Evolutionary conservation across 2,113 vertebrate species (phyloP).

Genomic region (Galeopterus variegatus): DNA sequence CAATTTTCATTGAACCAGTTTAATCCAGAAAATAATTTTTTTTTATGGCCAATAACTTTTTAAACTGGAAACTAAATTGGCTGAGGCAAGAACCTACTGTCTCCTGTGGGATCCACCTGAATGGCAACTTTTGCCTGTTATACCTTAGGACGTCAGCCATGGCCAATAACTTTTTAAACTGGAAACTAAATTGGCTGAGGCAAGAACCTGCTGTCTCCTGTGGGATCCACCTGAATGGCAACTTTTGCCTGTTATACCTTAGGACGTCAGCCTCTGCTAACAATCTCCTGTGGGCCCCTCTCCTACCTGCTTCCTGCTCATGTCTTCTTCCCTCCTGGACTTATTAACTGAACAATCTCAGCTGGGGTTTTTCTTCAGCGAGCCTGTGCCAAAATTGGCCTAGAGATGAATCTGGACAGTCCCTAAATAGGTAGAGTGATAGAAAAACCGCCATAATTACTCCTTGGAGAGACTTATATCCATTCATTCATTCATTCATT

Average conservation of each 20-base stretch:
- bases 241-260: background rate
- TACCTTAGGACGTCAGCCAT: background rate
- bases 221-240: background rate
- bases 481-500: background rate
- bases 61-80: constrained; percentile 69
- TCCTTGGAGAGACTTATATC: background rate
- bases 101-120: constrained; percentile 21
- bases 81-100: constrained; percentile 36
- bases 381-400: background rate
- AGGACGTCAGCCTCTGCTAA: constrained; percentile 56
- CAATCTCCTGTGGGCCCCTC: constrained; percentile 50
- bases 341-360: constrained; percentile 45
- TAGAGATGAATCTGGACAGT: background rate
- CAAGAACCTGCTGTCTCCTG: constrained; percentile 49
- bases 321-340: constrained; percentile 52
- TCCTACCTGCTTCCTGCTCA: constrained; percentile 41
- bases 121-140: constrained; percentile 43
- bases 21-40: constrained; percentile 50
- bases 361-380: background rate
- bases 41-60: constrained; percentile 39
- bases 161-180: constrained; percentile 69
- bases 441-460: background rate
- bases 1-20: constrained; percentile 15
- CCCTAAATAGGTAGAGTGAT: background rate
- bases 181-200: constrained; percentile 62